These are phyloP conservation scores for Anoncus sp. DNA, from an alignment of 2,888 invertebrate species.

Conservation along the genomic window DNA sequence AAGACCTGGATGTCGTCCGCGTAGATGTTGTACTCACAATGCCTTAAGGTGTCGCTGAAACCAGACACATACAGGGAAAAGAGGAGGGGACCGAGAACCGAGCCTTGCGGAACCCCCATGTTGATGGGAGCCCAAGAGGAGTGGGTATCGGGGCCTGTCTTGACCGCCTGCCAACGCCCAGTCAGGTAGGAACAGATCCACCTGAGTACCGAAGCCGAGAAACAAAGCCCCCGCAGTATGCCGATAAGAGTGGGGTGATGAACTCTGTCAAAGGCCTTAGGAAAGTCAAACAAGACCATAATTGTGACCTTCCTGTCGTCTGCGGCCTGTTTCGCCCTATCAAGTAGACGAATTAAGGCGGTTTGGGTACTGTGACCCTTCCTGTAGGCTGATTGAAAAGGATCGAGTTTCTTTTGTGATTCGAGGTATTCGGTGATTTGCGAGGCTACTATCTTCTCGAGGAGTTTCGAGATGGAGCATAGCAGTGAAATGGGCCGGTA, in stretches of 20 bases:
- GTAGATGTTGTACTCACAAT: neutral
- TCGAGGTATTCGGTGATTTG: slow-evolving; percentile 66
- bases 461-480: slow-evolving; percentile 63
- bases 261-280: slow-evolving; percentile 32
- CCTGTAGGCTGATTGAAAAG: slow-evolving; percentile 70
- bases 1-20: neutral
- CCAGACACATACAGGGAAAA: neutral
- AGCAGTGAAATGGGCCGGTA: slow-evolving; percentile 69
- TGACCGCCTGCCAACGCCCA: slow-evolving; percentile 20
- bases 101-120: neutral
- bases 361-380: slow-evolving; percentile 68
- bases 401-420: slow-evolving; percentile 63
- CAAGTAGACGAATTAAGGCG: slow-evolving; percentile 66
- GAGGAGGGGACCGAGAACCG: neutral
- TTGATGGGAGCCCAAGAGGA: neutral
- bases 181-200: slow-evolving; percentile 30
- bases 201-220: neutral
- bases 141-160: neutral
- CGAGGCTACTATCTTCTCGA: slow-evolving; percentile 57
- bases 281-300: slow-evolving; percentile 39
- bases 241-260: slow-evolving; percentile 11
- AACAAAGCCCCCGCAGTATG: neutral
- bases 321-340: slow-evolving; percentile 25
- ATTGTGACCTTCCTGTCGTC: slow-evolving; percentile 1
- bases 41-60: neutral